phyloP scores from a whole-genome alignment of 2,888 invertebrate species.

The Ochropleura plecta region DNA sequence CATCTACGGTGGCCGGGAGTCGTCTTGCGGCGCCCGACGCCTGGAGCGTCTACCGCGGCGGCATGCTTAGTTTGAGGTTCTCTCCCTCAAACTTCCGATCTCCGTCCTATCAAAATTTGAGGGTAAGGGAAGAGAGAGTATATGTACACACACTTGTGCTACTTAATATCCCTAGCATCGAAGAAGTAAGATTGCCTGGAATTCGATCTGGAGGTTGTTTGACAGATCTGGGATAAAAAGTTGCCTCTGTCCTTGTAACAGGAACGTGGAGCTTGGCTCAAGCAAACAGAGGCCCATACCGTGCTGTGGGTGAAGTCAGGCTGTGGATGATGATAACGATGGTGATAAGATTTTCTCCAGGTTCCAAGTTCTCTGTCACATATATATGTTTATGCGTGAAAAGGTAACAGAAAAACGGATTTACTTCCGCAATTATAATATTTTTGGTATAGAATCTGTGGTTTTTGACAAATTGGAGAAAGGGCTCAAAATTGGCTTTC shows the following conservation, averaged over 20 bases:
- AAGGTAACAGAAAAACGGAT: neutral
- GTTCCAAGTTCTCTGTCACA: neutral
- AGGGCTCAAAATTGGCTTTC: constrained; percentile 25
- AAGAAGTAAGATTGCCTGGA: neutral
- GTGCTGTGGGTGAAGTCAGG: too few relatives aligned
- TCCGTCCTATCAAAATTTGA: neutral
- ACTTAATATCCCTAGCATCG: neutral
- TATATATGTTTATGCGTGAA: neutral
- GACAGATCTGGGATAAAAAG: neutral
- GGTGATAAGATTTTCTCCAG: neutral
- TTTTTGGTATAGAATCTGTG: neutral
- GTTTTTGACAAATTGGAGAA: constrained; percentile 31
- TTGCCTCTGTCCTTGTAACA: neutral
- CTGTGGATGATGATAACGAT: too few relatives aligned
- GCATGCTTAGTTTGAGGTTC: too few relatives aligned
- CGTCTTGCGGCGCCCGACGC: too few relatives aligned
- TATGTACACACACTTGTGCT: neutral
- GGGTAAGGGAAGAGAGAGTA: neutral
- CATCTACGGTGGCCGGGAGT: too few relatives aligned
- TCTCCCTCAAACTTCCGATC: neutral
- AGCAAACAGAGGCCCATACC: neutral
- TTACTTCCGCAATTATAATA: neutral
- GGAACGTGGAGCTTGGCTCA: neutral
- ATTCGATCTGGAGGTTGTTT: neutral
- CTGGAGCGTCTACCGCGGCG: too few relatives aligned